Evolutionary conservation across 2,113 vertebrate genomes (phyloP), one percentile per base, ranked within the genome.

Genomic region (Atractosteus spatula): DNA sequence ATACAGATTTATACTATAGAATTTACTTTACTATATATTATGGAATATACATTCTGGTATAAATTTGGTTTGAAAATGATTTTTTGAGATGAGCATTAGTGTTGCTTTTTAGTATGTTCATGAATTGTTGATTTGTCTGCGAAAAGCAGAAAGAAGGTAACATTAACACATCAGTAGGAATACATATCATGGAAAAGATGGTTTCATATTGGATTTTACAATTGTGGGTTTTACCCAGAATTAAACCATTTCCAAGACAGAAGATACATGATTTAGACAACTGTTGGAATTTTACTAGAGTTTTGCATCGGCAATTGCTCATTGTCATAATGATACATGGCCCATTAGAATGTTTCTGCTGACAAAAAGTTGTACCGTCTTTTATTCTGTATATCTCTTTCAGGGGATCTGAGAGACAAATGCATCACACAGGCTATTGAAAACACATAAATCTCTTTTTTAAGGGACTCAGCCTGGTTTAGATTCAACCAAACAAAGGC

Each of bases 331-430:
- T 92, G 91, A 92, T 90, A 71, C 77, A 92, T 86, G 77, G 74
- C 73, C 86, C 79, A 89, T 85, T 80, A 79, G 82, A 83, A 80
- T 69, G 79, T 84, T 86, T 75, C 71, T 82, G 84, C 86, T 89
- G 88, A 93, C 89, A 90, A 90, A 90, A 85, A 85, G 71, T 77
- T 66, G 78, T 82, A 70, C 63, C 61, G 74, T 69, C 83, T 79
- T 89, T 87, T 85, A 87, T 89, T 88, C 82, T 69, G 79, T 80
- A 78, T 87, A 88, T 93, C 88, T 91, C 84, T 89, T 89, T 89
- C 84, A 90, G 78, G 65, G 80, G 83, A 88, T 89, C 86, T 79
- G 71, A 76, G 76, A 79, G 81, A 80, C 77, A 77, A 82, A 89
- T 88, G 77, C 81, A 88, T 91, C 87, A 89, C 78, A 73, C 69